These are phyloP conservation scores for Melanargia galathea DNA, from an alignment of 2,888 invertebrate genomes.

Conservation along the genomic window DNA sequence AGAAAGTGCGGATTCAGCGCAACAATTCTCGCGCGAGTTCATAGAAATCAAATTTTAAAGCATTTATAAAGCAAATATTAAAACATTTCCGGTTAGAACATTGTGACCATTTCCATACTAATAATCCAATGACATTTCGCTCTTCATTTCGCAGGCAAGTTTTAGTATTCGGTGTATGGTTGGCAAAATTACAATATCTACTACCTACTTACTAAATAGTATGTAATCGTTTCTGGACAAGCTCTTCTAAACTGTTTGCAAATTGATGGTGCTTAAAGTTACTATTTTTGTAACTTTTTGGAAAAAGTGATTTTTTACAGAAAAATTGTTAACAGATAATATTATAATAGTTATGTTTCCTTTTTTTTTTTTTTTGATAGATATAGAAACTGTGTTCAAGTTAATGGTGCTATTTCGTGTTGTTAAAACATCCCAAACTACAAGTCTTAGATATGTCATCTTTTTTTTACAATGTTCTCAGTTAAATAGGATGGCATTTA, in stretches of 20 bases:
- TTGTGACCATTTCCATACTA: too few species aligned
- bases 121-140: too few species aligned
- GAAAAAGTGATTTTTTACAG: neutral
- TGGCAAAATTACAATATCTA: too few species aligned
- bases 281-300: neutral
- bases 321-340: neutral
- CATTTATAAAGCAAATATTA: too few species aligned
- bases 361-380: neutral
- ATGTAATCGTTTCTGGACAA: too few species aligned
- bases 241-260: neutral
- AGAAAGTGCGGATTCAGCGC: too few species aligned
- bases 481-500: neutral
- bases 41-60: too few species aligned
- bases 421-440: neutral
- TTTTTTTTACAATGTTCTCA: neutral
- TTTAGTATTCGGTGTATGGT: too few species aligned
- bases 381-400: neutral
- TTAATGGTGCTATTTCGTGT: neutral
- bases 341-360: neutral
- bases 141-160: too few species aligned
- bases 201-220: too few species aligned
- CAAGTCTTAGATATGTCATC: neutral
- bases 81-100: too few species aligned
- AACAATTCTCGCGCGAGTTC: too few species aligned
- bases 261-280: neutral